Evolutionary conservation across 2,113 vertebrate species (phyloP), one percentile per base, ranked within the genome.

Genomic region (Pyxicephalus adspersus): DNA sequence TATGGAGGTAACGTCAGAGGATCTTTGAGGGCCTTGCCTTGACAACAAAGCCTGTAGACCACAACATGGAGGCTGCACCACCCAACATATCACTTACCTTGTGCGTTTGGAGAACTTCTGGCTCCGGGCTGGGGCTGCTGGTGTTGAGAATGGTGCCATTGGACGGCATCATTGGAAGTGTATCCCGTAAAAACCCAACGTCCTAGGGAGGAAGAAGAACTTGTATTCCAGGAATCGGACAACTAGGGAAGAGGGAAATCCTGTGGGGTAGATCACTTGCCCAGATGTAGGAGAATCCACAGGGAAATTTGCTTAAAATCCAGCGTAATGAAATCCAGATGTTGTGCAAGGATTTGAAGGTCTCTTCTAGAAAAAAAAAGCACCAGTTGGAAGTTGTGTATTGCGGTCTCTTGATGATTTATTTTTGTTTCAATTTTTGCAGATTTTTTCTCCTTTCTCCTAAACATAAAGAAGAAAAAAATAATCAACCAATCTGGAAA

Each of bases 151-250:
- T 68, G 76, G 79, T 85, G 65, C 88, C 85, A 86, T 93, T 95
- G 93, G 95, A 95, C 85, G 94, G 95, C 95, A 96, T 96, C 58
- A 73, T 89, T 84, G 83, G 73, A 79, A 45, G 11, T 4, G 68
- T 55, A 54, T 66, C 64, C 51, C 5, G 65, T 77, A 65, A 22
- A 79, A 28, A n/a, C n/a, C 52, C 26, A 58, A 71, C 29, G 51
- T 73, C 51, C 16, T 15, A 15, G 70, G 51, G 22, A 38, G 34
- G 34, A 38, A 38, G 34, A 38, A 38, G 34, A 38, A 9, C 34
- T 38, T 7, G 34, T 9, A 9, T 9, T 38, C 34, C 34, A 38
- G 34, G 34, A 38, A 38, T 9, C 34, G 9, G 34, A 38, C 34
- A 38, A 5, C 34, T 38, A 38, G 34, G 34, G n/a, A n/a, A n/a